Evolutionary conservation across 2,888 invertebrate genomes (phyloP).

Genomic region (Girardia tigrina): DNA sequence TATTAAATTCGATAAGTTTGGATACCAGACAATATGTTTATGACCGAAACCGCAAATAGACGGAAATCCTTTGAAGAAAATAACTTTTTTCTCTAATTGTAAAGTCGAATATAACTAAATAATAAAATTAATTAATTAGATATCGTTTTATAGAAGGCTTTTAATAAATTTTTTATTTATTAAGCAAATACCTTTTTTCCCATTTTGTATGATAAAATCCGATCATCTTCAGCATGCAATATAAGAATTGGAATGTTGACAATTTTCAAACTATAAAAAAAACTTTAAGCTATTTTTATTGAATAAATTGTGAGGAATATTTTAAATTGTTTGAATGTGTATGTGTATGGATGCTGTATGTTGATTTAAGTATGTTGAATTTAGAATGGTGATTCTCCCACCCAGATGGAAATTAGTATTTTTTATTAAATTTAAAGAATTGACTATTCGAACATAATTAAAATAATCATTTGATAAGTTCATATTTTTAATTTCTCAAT

Average conservation of each 20-base stretch:
- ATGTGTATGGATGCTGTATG: too few species aligned
- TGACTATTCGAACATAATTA: too few species aligned
- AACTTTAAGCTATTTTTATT: too few species aligned
- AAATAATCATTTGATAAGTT: too few species aligned
- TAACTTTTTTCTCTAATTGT: neutral
- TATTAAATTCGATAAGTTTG: neutral
- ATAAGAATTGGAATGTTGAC: slow-evolving; percentile 7
- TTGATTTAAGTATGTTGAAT: too few species aligned
- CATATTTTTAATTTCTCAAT: too few species aligned
- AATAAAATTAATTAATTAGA: neutral
- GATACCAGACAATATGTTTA: slow-evolving; percentile 1
- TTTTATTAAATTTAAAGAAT: too few species aligned
- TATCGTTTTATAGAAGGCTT: neutral
- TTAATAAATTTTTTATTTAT: neutral
- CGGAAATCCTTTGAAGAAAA: neutral
- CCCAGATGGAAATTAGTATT: too few species aligned
- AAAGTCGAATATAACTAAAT: slow-evolving; percentile 9
- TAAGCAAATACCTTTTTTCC: neutral
- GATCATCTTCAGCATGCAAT: slow-evolving; percentile 12
- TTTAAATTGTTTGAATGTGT: too few species aligned
- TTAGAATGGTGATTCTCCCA: too few species aligned
- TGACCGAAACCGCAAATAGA: neutral
- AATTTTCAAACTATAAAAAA: neutral
- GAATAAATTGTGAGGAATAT: too few species aligned
- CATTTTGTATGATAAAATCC: slow-evolving; percentile 1